Conservation (phyloP, 2,113 vertebrate species). For the Ptilorrhoa leucosticta region DNA sequence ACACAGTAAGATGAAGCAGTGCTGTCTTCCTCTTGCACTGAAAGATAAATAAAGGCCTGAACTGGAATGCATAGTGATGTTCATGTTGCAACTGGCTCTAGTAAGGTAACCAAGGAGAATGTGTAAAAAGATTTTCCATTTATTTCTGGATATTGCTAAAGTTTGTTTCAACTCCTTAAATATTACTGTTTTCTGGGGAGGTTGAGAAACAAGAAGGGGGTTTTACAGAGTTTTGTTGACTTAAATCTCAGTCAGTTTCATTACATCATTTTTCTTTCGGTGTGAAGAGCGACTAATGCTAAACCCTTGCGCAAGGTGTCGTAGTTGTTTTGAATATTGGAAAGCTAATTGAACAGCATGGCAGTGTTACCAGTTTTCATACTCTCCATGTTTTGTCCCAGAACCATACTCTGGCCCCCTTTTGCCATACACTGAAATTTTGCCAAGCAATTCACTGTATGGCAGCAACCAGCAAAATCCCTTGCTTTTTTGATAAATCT, state of each 20-base stretch:
- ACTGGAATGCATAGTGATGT: not conserved
- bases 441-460: not conserved
- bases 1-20: not conserved
- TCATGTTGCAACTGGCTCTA: not conserved
- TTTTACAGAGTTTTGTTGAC: not conserved
- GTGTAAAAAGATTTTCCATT: not conserved
- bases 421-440: not conserved
- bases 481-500: not conserved
- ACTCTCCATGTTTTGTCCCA: not conserved
- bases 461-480: not conserved
- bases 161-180: conserved; percentile 3
- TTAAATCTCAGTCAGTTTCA: not conserved
- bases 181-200: conserved; percentile 33
- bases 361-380: not conserved
- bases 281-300: not conserved
- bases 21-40: not conserved
- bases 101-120: not conserved
- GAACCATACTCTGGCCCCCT: no score
- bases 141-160: not conserved
- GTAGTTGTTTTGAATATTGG: not conserved
- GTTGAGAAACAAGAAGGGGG: not conserved
- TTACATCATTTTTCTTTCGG: not conserved
- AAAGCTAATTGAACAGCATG: not conserved
- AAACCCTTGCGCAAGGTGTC: not conserved
- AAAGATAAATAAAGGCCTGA: not conserved